Evolutionary conservation across 2,113 vertebrate genomes (phyloP), one percentile per base, ranked within the genome.

Genomic region (Ginglymostoma cirratum): DNA sequence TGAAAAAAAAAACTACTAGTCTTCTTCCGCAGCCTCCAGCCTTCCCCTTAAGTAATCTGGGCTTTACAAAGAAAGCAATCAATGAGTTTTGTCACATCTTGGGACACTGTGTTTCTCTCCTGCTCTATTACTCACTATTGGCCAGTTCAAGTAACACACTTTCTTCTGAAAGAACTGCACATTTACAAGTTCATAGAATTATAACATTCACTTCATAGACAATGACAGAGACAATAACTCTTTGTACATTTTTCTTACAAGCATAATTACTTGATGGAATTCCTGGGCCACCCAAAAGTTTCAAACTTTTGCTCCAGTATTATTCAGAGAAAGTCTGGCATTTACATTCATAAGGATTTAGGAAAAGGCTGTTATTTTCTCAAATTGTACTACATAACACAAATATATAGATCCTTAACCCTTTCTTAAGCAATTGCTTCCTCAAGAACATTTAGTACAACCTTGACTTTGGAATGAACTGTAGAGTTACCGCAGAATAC

Each of bases 401-500:
- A 67, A 93, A 66, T 92, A 92, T 66, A 66, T 38, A 38, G 89
- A 66, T 93, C 66, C 89, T 93, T 93, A 93, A 93, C 89, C 89
- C 61, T 83, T 83, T 83, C 80, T 93, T 93, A 66, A 93, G 89
- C 61, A 93, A 93, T 67, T 93, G 89, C 34, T 67, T 67, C 89
- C 89, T 61, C 61, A 93, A 83, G 80, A 21, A 83, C 38, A 5
- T 83, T 42, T 83, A 83, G 19, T 93, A 93, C 61, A 92, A 67
- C 66, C 89, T 67, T 93, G 89, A 17, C 61, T 93, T 93, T 93
- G 89, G 61, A 66, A 93, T 19, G 89, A 93, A 93, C 66, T 93
- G 89, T 38, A 38, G 17, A 93, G 89, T 93, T 93, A 67, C 89
- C 61, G 38, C 89, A 93, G 89, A 93, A 93, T 93, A 93, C 89